Conservation (phyloP, 2,797 vertebrate species). For the Chaetodon trifasciatus region DNA sequence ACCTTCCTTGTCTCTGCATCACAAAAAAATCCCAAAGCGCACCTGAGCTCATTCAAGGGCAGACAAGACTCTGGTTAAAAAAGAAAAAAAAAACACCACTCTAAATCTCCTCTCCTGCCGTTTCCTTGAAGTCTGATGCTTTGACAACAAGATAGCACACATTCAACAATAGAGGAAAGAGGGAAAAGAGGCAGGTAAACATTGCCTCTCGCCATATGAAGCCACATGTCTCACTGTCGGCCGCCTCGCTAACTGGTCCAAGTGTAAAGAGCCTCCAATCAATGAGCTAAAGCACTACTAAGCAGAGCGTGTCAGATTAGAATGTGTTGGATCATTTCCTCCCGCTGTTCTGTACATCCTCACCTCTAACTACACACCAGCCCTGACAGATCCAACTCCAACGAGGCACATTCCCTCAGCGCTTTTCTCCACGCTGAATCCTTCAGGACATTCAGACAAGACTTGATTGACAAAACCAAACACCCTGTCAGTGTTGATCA, state of each 20-base stretch:
- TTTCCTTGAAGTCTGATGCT: conserved; percentile 34
- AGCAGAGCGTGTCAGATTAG: conserved; percentile 42
- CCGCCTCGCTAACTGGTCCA: conserved; percentile 52
- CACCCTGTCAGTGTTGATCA: conserved; percentile 19
- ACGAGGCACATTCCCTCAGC: neutral
- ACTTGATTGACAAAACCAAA: conserved; percentile 18
- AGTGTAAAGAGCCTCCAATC: conserved; percentile 35
- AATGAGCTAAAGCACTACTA: conserved; percentile 38
- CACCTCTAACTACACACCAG: neutral
- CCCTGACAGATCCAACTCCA: neutral
- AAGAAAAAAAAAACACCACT: neutral
- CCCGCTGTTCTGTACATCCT: neutral
- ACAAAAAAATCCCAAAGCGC: conserved; percentile 37
- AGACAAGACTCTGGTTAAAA: conserved; percentile 2
- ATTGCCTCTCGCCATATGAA: conserved; percentile 1
- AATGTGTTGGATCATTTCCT: conserved; percentile 28
- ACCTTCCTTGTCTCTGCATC: conserved; percentile 42
- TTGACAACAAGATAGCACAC: conserved; percentile 12
- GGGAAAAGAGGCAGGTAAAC: neutral
- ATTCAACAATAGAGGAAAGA: neutral
- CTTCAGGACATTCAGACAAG: conserved; percentile 11
- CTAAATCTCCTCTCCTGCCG: conserved; percentile 8
- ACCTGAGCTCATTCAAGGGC: conserved; percentile 57
- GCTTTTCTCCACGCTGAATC: neutral
- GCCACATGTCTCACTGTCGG: conserved; percentile 17